Conservation (phyloP, 1,140 invertebrate genomes). For the Nixonia krombeini region DNA sequence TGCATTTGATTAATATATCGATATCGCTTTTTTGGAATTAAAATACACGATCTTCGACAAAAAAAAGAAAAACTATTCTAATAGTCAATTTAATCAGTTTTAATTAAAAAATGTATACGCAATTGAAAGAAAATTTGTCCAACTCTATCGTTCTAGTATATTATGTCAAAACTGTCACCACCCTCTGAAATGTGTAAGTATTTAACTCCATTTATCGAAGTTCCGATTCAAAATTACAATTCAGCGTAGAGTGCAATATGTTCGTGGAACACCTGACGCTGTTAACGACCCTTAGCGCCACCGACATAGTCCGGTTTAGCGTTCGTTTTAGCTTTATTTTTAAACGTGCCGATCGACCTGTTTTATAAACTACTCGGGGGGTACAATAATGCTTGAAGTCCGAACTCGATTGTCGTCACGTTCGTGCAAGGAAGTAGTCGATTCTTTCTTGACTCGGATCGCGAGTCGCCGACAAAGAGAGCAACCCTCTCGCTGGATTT, state of each 20-base stretch:
- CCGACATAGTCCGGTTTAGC: not conserved
- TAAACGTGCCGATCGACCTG: slow-evolving; percentile 13
- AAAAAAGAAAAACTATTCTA: too few relatives aligned
- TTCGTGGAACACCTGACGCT: not conserved
- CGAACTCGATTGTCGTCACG: slow-evolving; percentile 12
- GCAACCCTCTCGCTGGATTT: slow-evolving; percentile 46
- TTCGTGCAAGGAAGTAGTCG: slow-evolving; percentile 17
- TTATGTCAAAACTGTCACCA: too few relatives aligned
- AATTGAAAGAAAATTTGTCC: too few relatives aligned
- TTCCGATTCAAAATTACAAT: too few relatives aligned
- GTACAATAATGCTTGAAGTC: slow-evolving; percentile 21
- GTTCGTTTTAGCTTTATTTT: slow-evolving; percentile 15
- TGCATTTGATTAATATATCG: too few relatives aligned
- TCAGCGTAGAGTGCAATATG: not conserved
- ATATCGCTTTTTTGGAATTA: too few relatives aligned
- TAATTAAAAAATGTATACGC: too few relatives aligned
- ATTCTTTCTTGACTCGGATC: slow-evolving; percentile 2
- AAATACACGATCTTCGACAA: too few relatives aligned
- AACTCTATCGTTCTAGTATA: too few relatives aligned
- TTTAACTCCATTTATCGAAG: too few relatives aligned
- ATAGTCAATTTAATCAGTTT: too few relatives aligned
- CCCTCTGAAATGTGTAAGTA: too few relatives aligned
- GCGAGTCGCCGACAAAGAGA: slow-evolving; percentile 11
- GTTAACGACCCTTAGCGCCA: slow-evolving; percentile 10
- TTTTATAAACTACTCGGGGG: slow-evolving; percentile 8